phyloP scores from a whole-genome alignment of 2,888 invertebrate species.

The Euzophera pinguis region DNA sequence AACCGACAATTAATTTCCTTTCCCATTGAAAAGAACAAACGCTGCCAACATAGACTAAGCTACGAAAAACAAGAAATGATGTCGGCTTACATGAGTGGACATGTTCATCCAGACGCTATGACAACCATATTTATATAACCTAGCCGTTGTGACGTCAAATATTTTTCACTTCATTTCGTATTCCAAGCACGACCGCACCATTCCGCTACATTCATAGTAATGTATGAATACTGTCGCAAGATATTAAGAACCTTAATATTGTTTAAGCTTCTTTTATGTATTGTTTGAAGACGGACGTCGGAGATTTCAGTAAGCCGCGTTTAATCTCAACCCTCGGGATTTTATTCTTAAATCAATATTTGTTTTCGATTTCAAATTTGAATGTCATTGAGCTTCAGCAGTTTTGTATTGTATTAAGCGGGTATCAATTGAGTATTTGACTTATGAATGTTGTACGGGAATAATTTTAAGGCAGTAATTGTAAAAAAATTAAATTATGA shows the following conservation, averaged over 20 bases:
- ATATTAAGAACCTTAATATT: constrained; percentile 35
- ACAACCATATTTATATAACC: constrained; percentile 45
- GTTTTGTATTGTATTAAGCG: neutral
- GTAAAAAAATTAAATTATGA: no score
- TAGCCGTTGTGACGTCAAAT: constrained; percentile 42
- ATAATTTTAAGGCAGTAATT: no score
- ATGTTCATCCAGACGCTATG: constrained; percentile 17
- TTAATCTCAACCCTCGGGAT: constrained; percentile 22
- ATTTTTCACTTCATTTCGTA: constrained; percentile 52
- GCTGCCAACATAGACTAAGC: no score
- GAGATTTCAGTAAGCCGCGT: constrained; percentile 23
- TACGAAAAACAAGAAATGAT: neutral
- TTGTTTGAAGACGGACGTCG: constrained; percentile 25
- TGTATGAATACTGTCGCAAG: constrained; percentile 32
- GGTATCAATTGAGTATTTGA: neutral
- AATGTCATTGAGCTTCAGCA: neutral
- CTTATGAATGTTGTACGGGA: neutral
- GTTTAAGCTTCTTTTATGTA: constrained; percentile 31
- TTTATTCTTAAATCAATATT: constrained; percentile 12
- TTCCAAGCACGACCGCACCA: constrained; percentile 46
- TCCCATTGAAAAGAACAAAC: no score
- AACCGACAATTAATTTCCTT: no score
- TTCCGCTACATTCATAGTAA: constrained; percentile 33
- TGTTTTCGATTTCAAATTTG: neutral
- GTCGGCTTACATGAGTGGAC: neutral